Percentiles rank a stretch among this genome's conserved stretches.
phyloP scores from a whole-genome alignment of 2,797 vertebrate genomes.

The Myoxocephalus aenaeus region DNA sequence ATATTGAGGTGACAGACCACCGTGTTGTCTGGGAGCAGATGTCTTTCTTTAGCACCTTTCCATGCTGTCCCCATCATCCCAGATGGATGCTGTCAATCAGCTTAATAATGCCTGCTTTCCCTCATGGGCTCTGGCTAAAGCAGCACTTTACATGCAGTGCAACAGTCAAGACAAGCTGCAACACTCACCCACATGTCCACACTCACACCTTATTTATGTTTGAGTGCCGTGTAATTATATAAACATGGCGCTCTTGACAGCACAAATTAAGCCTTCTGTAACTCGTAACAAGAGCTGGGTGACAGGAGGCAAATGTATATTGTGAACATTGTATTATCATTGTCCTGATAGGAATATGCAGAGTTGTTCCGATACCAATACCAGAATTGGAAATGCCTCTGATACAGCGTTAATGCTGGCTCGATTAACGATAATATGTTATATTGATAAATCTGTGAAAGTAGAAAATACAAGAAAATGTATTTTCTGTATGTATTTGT shows the following conservation, averaged over 20 bases:
- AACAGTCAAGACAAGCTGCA: constrained; percentile 36
- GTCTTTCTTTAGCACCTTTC: constrained; percentile 33
- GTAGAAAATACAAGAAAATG: not conserved
- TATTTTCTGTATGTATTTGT: not conserved
- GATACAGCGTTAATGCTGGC: not conserved
- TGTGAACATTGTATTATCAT: not conserved
- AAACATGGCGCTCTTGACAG: constrained; percentile 14
- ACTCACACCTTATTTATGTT: constrained; percentile 14
- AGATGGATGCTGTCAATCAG: constrained; percentile 65
- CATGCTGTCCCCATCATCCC: constrained; percentile 50
- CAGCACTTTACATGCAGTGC: constrained; percentile 54
- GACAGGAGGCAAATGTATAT: not conserved
- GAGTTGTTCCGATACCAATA: not conserved
- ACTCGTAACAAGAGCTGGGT: constrained; percentile 4
- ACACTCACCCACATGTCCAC: constrained; percentile 32
- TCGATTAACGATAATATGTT: not conserved
- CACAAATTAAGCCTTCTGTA: constrained; percentile 9
- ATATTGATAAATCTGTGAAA: not conserved
- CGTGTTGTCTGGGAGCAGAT: constrained; percentile 30
- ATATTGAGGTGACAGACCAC: not conserved
- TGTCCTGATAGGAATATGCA: not conserved
- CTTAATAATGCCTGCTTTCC: constrained; percentile 64
- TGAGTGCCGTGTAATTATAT: constrained; percentile 23
- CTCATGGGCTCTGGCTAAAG: constrained; percentile 32
- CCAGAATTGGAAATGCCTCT: not conserved